Conservation (phyloP, 2,888 invertebrate genomes). For the Drosophila falleni region DNA sequence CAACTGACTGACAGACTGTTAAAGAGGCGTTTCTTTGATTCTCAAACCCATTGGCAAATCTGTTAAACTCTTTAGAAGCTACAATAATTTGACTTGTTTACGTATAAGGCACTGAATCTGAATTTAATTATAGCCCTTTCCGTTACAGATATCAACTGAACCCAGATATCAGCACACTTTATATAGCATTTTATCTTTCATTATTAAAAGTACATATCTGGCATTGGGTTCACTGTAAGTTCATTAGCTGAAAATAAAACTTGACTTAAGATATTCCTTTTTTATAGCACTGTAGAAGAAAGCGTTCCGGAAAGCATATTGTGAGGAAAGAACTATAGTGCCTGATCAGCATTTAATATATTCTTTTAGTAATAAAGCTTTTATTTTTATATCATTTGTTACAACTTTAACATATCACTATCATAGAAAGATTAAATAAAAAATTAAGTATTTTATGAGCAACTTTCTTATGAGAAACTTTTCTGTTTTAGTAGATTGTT, state of each 20-base stretch:
- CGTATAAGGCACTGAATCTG: neutral
- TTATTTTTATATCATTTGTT: no score
- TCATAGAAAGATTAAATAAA: no score
- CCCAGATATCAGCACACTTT: neutral
- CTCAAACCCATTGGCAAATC: conserved; percentile 10
- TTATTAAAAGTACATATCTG: neutral
- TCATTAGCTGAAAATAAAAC: conserved; percentile 25
- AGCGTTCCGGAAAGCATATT: neutral
- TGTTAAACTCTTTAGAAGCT: conserved; percentile 1
- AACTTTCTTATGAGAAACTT: no score
- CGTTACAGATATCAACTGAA: conserved; percentile 16
- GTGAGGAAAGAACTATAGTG: neutral
- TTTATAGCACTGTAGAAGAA: neutral
- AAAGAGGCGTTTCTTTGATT: conserved; percentile 11
- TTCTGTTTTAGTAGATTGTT: no score
- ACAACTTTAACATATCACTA: no score
- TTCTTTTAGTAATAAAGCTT: no score
- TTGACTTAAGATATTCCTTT: no score
- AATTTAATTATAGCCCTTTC: conserved; percentile 4
- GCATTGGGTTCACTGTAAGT: conserved; percentile 11
- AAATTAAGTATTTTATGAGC: no score
- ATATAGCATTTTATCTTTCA: neutral
- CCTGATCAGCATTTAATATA: no score
- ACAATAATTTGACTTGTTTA: neutral
- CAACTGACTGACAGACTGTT: conserved; percentile 18